Conservation (phyloP, 2,888 invertebrate genomes). For the Gymnocheta viridis region DNA sequence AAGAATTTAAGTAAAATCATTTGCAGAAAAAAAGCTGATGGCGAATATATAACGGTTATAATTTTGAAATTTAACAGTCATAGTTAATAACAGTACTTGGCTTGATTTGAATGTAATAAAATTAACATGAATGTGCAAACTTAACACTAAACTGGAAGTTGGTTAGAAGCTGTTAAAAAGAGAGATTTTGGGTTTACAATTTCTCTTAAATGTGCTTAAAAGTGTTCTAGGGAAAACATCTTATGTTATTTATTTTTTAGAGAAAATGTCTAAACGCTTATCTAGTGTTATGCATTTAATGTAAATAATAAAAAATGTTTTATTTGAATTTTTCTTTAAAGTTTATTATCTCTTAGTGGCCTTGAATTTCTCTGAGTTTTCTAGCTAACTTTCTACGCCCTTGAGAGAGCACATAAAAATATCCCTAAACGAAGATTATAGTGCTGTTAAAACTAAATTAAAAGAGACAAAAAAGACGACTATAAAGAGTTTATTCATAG, state of each 20-base stretch:
- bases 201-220: neutral
- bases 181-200: neutral
- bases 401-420: conserved; percentile 31
- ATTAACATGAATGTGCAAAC: neutral
- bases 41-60: neutral
- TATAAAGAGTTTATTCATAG: no score
- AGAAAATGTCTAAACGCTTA: neutral
- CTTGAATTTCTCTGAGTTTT: conserved; percentile 41
- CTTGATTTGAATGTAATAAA: neutral
- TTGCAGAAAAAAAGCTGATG: neutral
- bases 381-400: conserved; percentile 56
- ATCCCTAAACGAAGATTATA: neutral
- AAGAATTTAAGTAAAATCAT: conserved; percentile 1
- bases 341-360: conserved; percentile 10
- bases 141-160: conserved; percentile 20
- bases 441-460: neutral
- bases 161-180: neutral
- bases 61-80: neutral
- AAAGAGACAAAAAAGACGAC: no score
- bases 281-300: no score
- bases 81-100: neutral
- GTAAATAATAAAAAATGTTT: no score
- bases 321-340: no score
- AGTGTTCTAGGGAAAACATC: neutral
- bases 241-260: neutral